phyloP scores from a whole-genome alignment of 35 echinoderm and acorn worm genomes.

The Ophioderma brevispina region DNA sequence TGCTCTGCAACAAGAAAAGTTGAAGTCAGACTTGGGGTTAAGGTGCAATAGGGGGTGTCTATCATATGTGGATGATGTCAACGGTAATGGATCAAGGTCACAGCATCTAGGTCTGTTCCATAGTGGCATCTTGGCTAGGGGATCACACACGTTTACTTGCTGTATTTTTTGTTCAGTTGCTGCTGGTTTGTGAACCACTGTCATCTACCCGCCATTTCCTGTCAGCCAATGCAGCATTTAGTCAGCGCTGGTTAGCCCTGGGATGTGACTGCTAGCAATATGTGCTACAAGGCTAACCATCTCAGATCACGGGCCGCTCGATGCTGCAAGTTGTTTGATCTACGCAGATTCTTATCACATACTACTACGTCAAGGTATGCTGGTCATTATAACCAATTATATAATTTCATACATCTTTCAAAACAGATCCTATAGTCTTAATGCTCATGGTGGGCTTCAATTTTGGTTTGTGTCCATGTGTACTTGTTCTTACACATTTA shows the following conservation, averaged over 20 bases:
- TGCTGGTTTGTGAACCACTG: constrained; percentile 98
- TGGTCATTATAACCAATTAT: too few relatives aligned
- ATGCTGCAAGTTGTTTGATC: constrained; percentile 99
- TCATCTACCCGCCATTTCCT: constrained; percentile 82
- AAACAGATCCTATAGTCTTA: too few relatives aligned
- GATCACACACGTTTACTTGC: too few relatives aligned
- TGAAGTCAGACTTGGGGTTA: too few relatives aligned
- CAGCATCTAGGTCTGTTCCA: background rate
- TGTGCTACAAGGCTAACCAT: constrained; percentile 93
- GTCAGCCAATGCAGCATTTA: constrained; percentile 96
- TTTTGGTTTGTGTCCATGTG: too few relatives aligned
- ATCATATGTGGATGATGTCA: too few relatives aligned
- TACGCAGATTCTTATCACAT: constrained; percentile 96
- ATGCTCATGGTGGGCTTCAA: too few relatives aligned
- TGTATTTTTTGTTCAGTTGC: constrained; percentile 54
- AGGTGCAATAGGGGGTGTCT: too few relatives aligned
- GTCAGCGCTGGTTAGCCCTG: constrained; percentile 97
- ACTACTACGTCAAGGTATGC: constrained; percentile 99
- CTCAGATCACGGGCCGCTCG: constrained; percentile 98
- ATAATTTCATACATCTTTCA: too few relatives aligned
- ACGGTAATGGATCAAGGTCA: too few relatives aligned
- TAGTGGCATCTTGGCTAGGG: background rate
- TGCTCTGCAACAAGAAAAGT: too few relatives aligned
- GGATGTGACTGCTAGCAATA: constrained; percentile 97
- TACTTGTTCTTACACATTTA: too few relatives aligned